Evolutionary conservation across 2,797 vertebrate species (phyloP), one percentile per base, ranked within the genome.

Genomic region (Siniperca undulata): DNA sequence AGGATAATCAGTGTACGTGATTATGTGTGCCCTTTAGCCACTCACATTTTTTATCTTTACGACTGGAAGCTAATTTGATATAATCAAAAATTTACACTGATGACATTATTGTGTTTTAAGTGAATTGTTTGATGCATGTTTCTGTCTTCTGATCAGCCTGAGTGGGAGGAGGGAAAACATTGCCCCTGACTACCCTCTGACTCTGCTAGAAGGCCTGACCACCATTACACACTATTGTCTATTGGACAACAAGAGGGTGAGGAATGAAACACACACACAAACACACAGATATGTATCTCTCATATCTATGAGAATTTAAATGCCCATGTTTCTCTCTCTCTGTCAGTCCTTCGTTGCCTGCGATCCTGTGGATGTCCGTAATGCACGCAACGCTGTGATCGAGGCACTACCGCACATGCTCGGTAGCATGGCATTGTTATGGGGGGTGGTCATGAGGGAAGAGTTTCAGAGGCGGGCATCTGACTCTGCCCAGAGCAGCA

Each of bases 201-300:
- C 98, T 46, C 96, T 99, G 42, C 87, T 99, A 58, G 99, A 99
- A 95, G 99, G 99, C 24, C 95, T 99, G 72, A 99, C 97, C 67
- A 96, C 97, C 72, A 98, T 99, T 48, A 95, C 97, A 73, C 99
- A 99, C 89, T 98, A 97, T 82, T 99, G 98, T 92, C 96, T 99
- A 46, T 89, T 99, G 92, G 98, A 99, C 84, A 96, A 97, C 80
- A 98, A 96, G 93, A 98, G 95, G 96, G 99, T 99, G 85, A 67
- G 89, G 52, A 71, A 64, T 40, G 5, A 44, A 56, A 48, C 34
- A 82, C 72, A 73, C 5, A 53, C 10, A 68, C 7, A 74, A 1
- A 34, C 13, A 67, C n/a, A 59, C 24, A 67, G 12, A 60, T 38
- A 16, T 70, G 3, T 9, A 7, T 7, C 3, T 72, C 2, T 44